phyloP scores from a whole-genome alignment of 2,797 vertebrate species.

The Phataginus tricuspis region DNA sequence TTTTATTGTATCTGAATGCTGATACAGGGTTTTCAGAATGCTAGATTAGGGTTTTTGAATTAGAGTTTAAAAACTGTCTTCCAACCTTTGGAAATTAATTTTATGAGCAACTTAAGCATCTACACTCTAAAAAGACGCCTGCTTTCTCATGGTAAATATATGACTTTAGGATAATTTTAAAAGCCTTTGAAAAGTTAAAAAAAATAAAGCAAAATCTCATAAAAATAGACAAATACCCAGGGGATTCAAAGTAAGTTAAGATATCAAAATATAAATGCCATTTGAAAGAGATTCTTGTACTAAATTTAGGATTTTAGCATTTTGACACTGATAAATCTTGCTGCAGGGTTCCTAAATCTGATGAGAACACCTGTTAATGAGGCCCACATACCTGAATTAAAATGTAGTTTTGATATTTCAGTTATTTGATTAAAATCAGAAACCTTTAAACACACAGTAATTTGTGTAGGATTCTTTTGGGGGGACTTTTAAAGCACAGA shows the following conservation, averaged over 20 bases:
- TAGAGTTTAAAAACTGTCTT: conserved; percentile 65
- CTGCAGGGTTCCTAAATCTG: conserved; percentile 75
- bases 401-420: conserved; percentile 76
- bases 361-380: conserved; percentile 80
- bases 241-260: conserved; percentile 72
- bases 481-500: conserved; percentile 69
- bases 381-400: conserved; percentile 77
- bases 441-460: conserved; percentile 77
- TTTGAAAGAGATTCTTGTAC: conserved; percentile 70
- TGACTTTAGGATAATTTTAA: conserved; percentile 71
- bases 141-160: conserved; percentile 67
- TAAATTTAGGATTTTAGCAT: conserved; percentile 71
- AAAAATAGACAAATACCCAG: conserved; percentile 72
- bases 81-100: conserved; percentile 69
- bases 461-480: conserved; percentile 77
- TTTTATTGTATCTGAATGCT: conserved; percentile 60
- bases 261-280: conserved; percentile 78
- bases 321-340: conserved; percentile 78
- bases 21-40: conserved; percentile 57
- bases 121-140: conserved; percentile 63
- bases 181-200: conserved; percentile 42
- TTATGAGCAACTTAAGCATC: conserved; percentile 63
- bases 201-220: conserved; percentile 72
- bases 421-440: conserved; percentile 84
- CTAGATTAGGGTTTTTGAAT: conserved; percentile 64